phyloP scores from a whole-genome alignment of 1,140 invertebrate genomes.

The Drosophila suzukii region DNA sequence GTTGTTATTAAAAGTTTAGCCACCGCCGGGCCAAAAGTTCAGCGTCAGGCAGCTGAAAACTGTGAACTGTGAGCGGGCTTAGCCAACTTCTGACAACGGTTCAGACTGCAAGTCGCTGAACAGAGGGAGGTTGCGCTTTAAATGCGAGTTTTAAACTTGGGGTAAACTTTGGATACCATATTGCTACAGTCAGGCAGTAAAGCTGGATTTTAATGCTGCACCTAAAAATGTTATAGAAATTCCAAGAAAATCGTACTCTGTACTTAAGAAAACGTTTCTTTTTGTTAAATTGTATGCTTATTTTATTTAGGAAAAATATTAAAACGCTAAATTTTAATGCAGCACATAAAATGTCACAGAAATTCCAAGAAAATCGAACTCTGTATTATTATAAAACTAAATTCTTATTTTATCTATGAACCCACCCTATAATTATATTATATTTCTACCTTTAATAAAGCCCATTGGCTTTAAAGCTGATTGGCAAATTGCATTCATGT shows the following conservation, averaged over 20 bases:
- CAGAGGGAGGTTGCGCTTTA: conserved; percentile 29
- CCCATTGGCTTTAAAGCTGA: background rate
- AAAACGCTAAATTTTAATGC: background rate
- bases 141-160: conserved; percentile 16
- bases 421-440: too few species aligned
- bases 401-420: too few species aligned
- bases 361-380: too few species aligned
- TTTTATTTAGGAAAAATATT: too few species aligned
- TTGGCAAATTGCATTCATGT: background rate
- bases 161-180: conserved; percentile 24
- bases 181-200: conserved; percentile 2
- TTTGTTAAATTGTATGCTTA: too few species aligned
- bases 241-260: too few species aligned
- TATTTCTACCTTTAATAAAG: background rate
- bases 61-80: conserved; percentile 18
- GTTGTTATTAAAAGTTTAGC: conserved; percentile 65
- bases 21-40: conserved; percentile 28
- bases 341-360: background rate
- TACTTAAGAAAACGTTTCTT: too few species aligned
- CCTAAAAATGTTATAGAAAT: background rate
- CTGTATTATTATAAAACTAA: too few species aligned
- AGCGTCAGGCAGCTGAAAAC: conserved; percentile 20
- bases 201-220: background rate
- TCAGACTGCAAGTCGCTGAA: conserved; percentile 23
- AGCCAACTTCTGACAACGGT: conserved; percentile 48